A percentile compares a stretch with the other conserved stretches of the same genome.
phyloP scores from a whole-genome alignment of 2,113 vertebrate species.

The Dipodomys stephensi region DNA sequence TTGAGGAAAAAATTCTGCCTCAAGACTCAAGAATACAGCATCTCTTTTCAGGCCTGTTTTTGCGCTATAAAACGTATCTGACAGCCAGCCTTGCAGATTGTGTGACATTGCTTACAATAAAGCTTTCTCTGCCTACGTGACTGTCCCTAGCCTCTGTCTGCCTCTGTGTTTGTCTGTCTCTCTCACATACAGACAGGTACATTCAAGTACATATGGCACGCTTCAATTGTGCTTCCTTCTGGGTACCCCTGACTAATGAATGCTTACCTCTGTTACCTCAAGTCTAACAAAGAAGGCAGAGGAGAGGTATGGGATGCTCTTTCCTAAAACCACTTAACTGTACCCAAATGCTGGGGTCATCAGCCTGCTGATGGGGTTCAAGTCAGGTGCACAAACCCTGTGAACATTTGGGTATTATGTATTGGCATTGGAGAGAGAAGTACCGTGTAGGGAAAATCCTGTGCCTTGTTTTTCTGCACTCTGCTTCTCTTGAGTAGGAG shows the following conservation, averaged over 20 bases:
- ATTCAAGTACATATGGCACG: background rate
- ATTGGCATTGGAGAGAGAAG: background rate
- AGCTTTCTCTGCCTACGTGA: too few relatives aligned
- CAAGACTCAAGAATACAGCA: background rate
- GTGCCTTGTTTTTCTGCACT: background rate
- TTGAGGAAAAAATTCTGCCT: background rate
- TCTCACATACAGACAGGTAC: background rate
- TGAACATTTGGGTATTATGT: background rate
- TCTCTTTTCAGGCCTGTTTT: background rate
- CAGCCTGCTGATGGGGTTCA: background rate
- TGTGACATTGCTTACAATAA: too few relatives aligned
- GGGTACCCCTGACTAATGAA: too few relatives aligned
- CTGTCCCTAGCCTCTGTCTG: too few relatives aligned
- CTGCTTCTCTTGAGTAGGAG: background rate
- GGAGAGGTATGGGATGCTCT: background rate
- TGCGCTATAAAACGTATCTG: background rate
- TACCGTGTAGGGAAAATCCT: background rate
- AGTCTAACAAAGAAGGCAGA: background rate
- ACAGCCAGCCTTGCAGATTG: background rate
- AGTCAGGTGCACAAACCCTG: background rate
- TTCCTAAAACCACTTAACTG: background rate
- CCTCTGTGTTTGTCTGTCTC: too few relatives aligned
- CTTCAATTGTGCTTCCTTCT: background rate
- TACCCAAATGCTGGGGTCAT: background rate
- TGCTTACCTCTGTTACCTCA: background rate